Base-by-base conservation (phyloP, 2,888 invertebrate species). In the Tenthredo livida region DNA sequence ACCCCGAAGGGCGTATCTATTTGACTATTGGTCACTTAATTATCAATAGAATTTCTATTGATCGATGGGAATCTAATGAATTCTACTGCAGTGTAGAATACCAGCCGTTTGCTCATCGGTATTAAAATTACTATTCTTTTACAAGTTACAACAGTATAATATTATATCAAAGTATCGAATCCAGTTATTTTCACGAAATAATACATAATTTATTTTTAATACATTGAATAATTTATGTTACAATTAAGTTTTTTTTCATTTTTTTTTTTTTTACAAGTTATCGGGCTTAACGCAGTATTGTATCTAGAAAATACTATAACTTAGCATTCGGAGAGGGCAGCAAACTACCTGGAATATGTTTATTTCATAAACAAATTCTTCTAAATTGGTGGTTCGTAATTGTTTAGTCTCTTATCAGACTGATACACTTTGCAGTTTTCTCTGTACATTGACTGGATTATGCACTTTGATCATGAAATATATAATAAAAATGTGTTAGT, bases 1-100 rank as follows among this genome's bases (percentile, higher is more conserved):
- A 92, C 92, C 92, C 88, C 87, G 33, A 84, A 86, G 88, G 88
- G 86, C 88, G 87, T 88, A 87, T 89, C 88, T 88, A 87, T 87
- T 87, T 86, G 87, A 85, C 87, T 86, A 89, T 89, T 87, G 86
- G 87, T 85, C 87, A 89, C 86, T 88, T 86, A 85, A 90, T 91
- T 89, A 88, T 86, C 86, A 87, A 87, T 88, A 88, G 88, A 90
- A 90, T 85, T 86, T 84, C 86, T 83, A 80, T 85, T 85, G 82
- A 80, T 85, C 85, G 82, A 87, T 88, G 89, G 85, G 87, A 89
- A 89, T 89, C 86, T 87, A 87, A 85, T 84, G 86, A 86, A 87
- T 86, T 84, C 86, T 77, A 87, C 86, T 77, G 86, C 85, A 29
- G 43, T 70, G 83, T 50, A 47, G 83, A 83, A 83, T 47, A 70